Evolutionary conservation across 2,797 vertebrate species (phyloP), one percentile per base, ranked within the genome.

Genomic region (Sebastes diploproa): DNA sequence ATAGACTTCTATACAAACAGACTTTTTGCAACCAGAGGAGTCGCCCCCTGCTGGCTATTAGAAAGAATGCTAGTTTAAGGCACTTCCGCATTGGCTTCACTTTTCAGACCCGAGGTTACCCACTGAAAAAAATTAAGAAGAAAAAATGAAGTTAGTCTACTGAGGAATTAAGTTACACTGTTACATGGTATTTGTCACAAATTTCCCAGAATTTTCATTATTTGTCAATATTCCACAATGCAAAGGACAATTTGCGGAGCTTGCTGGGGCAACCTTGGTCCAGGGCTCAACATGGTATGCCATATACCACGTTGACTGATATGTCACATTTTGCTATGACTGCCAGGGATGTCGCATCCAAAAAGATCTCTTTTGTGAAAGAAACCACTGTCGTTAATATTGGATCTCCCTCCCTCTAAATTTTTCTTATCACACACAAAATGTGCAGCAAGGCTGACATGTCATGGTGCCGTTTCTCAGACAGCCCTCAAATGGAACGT

Each of bases 351-450:
- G 88, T 88, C 85, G 86, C 82, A 79, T 72, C 77, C 63, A 73
- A 87, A 91, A 72, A 84, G 69, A 87, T 82, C 36, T 70, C 79
- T 81, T 91, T 86, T 81, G 77, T 42, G 82, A 85, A 84, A 78
- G 75, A 88, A 89, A 60, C 38, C 6, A 42, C 38, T 32, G 78
- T 46, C 77, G 82, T 83, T 91, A 83, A 89, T 89, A 83, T 76
- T 83, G 76, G 82, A 86, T 85, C 86, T 67, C 75, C 58, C 58
- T 90, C 87, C 88, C 83, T 84, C 63, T 69, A 63, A 78, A 88
- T 88, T 89, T 90, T 79, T 83, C 88, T 93, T 91, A 92, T 94
- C 90, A 84, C 89, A 87, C 80, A 88, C 61, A 79, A 91, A 91
- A 87, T 87, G 92, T 86, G 87, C 83, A 86, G 87, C 52, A 13